These are phyloP conservation scores for Fopius arisanus DNA, from an alignment of 1,140 invertebrate species.

Conservation along the genomic window DNA sequence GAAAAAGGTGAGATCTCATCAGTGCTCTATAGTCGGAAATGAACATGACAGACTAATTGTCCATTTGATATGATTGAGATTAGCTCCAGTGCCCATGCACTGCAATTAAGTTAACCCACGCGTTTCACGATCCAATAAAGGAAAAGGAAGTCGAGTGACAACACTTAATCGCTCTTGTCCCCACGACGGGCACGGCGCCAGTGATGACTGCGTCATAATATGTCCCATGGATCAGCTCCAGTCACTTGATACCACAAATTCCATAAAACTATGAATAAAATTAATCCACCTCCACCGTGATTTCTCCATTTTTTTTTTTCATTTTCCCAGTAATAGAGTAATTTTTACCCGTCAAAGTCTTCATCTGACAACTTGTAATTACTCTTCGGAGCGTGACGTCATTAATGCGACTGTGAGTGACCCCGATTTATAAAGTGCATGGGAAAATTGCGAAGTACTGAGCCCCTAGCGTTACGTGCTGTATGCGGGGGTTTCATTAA, in stretches of 20 bases:
- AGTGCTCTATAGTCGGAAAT: no score
- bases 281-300: neutral
- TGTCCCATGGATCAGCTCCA: neutral
- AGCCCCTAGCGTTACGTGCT: conserved; percentile 24
- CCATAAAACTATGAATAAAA: neutral
- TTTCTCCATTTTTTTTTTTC: no score
- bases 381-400: conserved; percentile 19
- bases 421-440: conserved; percentile 30
- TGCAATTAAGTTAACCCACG: neutral
- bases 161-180: conserved; percentile 25
- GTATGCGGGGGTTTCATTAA: neutral
- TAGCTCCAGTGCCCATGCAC: neutral
- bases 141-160: conserved; percentile 22
- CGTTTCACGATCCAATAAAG: neutral
- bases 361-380: neutral
- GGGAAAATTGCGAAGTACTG: conserved; percentile 24
- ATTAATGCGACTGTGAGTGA: conserved; percentile 22
- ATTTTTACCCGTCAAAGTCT: neutral
- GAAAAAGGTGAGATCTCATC: no score
- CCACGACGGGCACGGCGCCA: neutral
- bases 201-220: neutral
- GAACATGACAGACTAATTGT: neutral
- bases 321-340: neutral
- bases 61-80: neutral
- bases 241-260: neutral